Evolutionary conservation across 1,140 invertebrate genomes (phyloP), one percentile per base, ranked within the genome.

Genomic region (Drosophila fuyamai): DNA sequence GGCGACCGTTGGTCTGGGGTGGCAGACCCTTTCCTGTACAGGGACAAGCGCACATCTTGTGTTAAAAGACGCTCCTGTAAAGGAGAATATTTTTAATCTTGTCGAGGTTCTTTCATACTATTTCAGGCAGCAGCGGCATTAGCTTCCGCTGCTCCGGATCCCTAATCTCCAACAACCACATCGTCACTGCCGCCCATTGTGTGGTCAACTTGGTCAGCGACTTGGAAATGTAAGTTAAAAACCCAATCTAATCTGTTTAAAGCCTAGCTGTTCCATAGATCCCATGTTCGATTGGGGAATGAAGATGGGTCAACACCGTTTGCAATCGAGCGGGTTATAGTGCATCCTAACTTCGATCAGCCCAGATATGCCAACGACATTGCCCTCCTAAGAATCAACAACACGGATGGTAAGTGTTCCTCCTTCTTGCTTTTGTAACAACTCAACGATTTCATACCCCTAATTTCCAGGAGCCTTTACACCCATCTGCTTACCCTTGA

Each of bases 161-260:
- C 2, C 91, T 96, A 0, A 94, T 96, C 36, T 94, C 93, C 18
- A 91, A 94, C 38, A 74, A 93, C 2, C 95, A 95, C 71, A 93
- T 96, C 16, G 46, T 96, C 3, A 96, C 95, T 0, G 94, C 96
- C 5, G 95, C 95, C 0, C 96, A 96, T 90, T 96, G 95, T 74
- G 92, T 95, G 2, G 89, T 91, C 2, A 90, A 93, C 61, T 83
- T 94, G 44, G 92, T 93, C 1, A 85, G 73, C 10, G 93, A 91
- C 56, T 92, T 93, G 46, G 88, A 92, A 55, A 60, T 94, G 94
- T 94, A 91, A 93, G 93, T 92, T 13, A 23, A 32, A 46, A 47
- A 5, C 27, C 29, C 29, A 29, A 40, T 44, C 3, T 18, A 32
- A 6, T 38, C 5, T 44, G 9, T 51, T 18, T 0, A 50, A 41